Evolutionary conservation across 2,797 vertebrate species (phyloP).

Genomic region (Bufotes viridis): DNA sequence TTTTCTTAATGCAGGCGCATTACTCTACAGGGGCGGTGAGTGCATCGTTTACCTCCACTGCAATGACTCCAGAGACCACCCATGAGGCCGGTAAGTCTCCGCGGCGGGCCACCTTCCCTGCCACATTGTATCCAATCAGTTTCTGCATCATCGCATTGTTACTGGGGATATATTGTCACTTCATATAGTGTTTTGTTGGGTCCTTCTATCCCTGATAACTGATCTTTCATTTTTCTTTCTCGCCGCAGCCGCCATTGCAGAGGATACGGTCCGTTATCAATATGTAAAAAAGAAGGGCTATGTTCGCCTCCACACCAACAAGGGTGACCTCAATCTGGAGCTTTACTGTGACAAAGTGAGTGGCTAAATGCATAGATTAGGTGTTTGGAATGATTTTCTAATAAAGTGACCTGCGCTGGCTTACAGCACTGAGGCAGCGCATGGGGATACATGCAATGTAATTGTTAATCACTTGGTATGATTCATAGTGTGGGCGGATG

Average conservation of each 20-base stretch:
- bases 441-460: constrained; percentile 13
- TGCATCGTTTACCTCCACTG: constrained; percentile 96
- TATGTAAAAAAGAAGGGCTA: constrained; percentile 98
- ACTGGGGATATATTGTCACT: neutral
- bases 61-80: constrained; percentile 90
- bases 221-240: neutral
- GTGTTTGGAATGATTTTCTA: neutral
- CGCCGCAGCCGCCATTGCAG: constrained; percentile 85
- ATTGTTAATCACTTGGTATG: constrained; percentile 39
- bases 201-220: neutral
- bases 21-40: constrained; percentile 96
- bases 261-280: constrained; percentile 88
- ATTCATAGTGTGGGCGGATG: constrained; percentile 44
- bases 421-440: neutral
- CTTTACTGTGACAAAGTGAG: constrained; percentile 93
- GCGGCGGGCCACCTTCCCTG: too few species aligned
- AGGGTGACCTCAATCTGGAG: constrained; percentile 92
- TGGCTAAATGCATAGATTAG: neutral
- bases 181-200: neutral
- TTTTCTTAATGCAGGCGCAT: constrained; percentile 82
- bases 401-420: neutral
- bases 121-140: neutral
- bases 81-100: constrained; percentile 86
- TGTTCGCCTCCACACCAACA: constrained; percentile 90
- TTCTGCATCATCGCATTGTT: neutral